These are phyloP conservation scores for Astreopora myriophthalma DNA, from an alignment of 64 coral and sea anemone genomes.

Conservation along the genomic window DNA sequence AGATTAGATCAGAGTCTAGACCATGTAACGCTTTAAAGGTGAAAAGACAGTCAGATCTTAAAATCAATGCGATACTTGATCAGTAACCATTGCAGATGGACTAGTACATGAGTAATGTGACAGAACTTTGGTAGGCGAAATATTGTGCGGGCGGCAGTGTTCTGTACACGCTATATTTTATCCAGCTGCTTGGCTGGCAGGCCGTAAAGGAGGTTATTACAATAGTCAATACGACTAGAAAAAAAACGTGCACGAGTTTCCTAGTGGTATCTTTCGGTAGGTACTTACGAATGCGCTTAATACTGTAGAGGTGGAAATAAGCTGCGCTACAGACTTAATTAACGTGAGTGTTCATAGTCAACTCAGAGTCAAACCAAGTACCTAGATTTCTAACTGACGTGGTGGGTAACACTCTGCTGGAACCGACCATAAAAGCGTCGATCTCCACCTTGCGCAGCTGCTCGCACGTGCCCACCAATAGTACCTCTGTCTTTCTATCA, in stretches of 20 bases:
- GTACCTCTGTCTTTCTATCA: too few species aligned
- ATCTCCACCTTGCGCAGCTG: background rate
- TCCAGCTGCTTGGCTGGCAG: background rate
- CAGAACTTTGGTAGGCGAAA: too few species aligned
- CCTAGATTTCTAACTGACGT: background rate
- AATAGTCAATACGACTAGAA: background rate
- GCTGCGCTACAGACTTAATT: background rate
- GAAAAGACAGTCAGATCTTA: background rate
- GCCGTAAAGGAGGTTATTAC: background rate
- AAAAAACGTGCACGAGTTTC: background rate
- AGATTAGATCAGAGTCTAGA: background rate
- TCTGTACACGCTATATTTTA: too few species aligned
- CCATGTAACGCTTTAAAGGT: background rate
- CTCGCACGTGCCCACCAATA: background rate
- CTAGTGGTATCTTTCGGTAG: background rate
- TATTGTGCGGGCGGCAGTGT: too few species aligned
- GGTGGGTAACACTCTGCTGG: background rate
- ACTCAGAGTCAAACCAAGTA: background rate
- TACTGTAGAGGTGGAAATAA: background rate
- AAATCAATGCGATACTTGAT: background rate
- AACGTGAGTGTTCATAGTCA: background rate
- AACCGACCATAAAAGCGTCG: background rate
- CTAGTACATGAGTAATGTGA: background rate
- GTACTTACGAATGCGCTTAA: background rate
- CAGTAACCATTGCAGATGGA: background rate